Conservation (phyloP, 2,113 vertebrate species). For the Phalacrocorax pelagicus region DNA sequence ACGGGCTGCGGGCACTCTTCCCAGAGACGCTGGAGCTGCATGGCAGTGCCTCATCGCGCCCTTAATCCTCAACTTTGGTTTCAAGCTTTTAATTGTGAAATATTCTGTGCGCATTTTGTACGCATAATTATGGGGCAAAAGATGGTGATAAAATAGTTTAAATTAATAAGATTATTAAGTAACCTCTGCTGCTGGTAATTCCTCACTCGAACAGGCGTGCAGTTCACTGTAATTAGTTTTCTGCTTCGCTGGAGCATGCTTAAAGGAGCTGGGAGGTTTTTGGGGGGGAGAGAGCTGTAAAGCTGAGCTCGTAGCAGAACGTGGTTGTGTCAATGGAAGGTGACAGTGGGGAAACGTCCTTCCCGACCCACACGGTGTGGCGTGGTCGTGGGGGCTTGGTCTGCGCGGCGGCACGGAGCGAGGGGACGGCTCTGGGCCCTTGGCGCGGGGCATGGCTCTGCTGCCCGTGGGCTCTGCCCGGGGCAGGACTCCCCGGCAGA, state of each 20-base stretch:
- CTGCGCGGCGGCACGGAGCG: rapidly evolving
- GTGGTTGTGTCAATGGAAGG: neutral
- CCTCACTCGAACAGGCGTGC: neutral
- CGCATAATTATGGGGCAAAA: neutral
- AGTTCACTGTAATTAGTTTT: constrained; percentile 26
- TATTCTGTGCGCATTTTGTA: neutral
- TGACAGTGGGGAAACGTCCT: neutral
- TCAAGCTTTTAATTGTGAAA: neutral
- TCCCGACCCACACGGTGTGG: rapidly evolving
- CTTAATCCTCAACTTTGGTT: neutral
- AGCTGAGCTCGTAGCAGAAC: rapidly evolving
- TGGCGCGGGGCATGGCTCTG: rapidly evolving
- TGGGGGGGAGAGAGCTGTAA: neutral
- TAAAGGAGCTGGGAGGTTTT: constrained; percentile 25
- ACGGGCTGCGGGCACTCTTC: rapidly evolving
- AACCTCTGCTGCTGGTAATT: constrained; percentile 48
- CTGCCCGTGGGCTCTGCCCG: neutral
- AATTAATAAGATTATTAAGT: constrained; percentile 48
- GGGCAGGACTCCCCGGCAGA: neutral
- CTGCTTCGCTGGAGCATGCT: constrained; percentile 45
- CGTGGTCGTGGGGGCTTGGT: rapidly evolving
- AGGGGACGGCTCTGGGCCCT: neutral
- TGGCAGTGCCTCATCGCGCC: rapidly evolving
- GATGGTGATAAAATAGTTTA: constrained; percentile 46
- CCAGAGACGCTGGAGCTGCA: neutral